Evolutionary conservation across 2,888 invertebrate species (phyloP).

Genomic region (Calliopum simillimum): DNA sequence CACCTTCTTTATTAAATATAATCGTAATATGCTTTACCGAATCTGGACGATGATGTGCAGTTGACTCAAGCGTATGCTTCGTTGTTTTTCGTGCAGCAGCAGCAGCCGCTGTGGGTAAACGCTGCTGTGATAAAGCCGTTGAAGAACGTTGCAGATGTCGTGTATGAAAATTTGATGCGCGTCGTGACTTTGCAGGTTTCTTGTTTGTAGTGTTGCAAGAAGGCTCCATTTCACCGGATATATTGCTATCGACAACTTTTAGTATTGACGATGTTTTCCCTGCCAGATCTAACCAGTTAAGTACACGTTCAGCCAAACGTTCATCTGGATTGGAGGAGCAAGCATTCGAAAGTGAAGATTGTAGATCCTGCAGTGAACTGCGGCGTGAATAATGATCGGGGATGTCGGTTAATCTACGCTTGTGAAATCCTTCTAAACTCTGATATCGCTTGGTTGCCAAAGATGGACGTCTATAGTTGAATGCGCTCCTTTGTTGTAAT

Average conservation of each 20-base stretch:
- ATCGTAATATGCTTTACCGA: conserved; percentile 65
- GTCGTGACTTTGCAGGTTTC: conserved; percentile 13
- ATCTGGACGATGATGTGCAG: conserved; percentile 40
- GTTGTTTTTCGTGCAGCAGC: neutral
- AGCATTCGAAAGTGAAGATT: conserved; percentile 38
- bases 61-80: neutral
- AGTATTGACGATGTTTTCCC: conserved; percentile 65
- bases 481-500: neutral
- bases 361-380: conserved; percentile 59
- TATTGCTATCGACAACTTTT: conserved; percentile 52
- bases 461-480: conserved; percentile 2
- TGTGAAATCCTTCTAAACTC: conserved; percentile 30
- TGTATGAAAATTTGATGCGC: neutral
- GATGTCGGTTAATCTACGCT: neutral
- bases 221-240: conserved; percentile 41
- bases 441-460: conserved; percentile 26
- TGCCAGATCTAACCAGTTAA: conserved; percentile 84
- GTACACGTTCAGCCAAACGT: conserved; percentile 76
- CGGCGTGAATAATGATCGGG: conserved; percentile 53
- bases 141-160: neutral
- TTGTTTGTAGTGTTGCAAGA: conserved; percentile 34
- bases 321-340: conserved; percentile 58
- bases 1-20: conserved; percentile 63
- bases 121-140: conserved; percentile 15
- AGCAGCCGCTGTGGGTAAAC: neutral